These are phyloP conservation scores for Zaprionus gabonicus DNA, from an alignment of 1,140 invertebrate genomes.

Conservation along the genomic window DNA sequence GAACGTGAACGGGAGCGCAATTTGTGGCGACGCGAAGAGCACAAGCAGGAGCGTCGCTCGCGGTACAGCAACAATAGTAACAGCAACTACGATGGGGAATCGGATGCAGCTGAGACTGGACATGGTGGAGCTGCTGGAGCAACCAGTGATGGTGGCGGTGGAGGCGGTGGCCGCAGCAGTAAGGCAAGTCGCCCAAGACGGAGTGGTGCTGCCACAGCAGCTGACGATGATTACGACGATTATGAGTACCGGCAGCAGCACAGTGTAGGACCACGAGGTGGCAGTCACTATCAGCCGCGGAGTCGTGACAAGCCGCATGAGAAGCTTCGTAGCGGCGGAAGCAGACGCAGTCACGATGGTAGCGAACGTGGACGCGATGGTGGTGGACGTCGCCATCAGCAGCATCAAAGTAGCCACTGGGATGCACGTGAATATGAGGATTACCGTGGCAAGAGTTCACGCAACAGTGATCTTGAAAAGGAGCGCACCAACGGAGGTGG, in stretches of 20 bases:
- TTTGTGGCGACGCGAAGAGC: constrained; percentile 54
- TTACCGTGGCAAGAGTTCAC: constrained; percentile 76
- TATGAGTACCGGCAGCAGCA: constrained; percentile 36
- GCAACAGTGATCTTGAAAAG: constrained; percentile 76
- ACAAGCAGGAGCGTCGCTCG: constrained; percentile 29
- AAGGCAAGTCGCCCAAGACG: constrained; percentile 59
- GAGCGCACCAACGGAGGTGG: constrained; percentile 53
- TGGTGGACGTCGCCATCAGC: constrained; percentile 20
- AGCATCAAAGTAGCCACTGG: constrained; percentile 41
- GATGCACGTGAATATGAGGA: constrained; percentile 73
- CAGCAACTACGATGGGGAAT: constrained; percentile 67
- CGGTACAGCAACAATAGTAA: constrained; percentile 67
- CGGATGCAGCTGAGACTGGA: constrained; percentile 52
- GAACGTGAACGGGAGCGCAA: constrained; percentile 49
- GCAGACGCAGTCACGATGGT: constrained; percentile 48
- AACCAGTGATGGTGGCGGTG: constrained; percentile 45
- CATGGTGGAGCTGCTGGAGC: constrained; percentile 46
- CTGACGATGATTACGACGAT: constrained; percentile 63
- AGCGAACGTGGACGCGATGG: constrained; percentile 35
- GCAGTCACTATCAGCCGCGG: constrained; percentile 39
- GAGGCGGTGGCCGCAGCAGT: constrained; percentile 53
- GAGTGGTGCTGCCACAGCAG: constrained; percentile 26
- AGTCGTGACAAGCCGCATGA: constrained; percentile 53
- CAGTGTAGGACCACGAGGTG: constrained; percentile 21
- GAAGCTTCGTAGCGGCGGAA: constrained; percentile 26